Percentiles rank a stretch among this genome's conserved stretches.
Conservation (phyloP, 2,113 vertebrate species). For the Brachirus orientalis region DNA sequence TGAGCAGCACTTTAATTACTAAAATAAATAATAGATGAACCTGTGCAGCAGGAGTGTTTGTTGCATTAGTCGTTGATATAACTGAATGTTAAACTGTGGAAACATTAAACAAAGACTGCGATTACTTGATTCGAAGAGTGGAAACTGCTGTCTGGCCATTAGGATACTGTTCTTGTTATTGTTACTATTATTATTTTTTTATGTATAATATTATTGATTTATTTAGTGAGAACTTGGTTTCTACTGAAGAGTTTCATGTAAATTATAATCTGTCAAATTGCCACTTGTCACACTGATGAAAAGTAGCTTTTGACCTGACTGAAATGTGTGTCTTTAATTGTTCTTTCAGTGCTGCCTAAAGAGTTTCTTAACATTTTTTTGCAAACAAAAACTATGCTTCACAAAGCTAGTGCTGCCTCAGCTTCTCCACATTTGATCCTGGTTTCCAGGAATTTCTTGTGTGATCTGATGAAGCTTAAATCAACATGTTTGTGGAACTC, state of each 20-base stretch:
- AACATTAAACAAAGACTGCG: constrained; percentile 20
- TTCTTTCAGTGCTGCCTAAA: constrained; percentile 6
- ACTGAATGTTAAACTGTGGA: constrained; percentile 37
- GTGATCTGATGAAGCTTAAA: neutral
- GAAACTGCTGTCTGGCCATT: neutral
- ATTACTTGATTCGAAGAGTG: constrained; percentile 11
- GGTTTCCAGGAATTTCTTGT: neutral
- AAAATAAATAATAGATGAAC: constrained; percentile 65
- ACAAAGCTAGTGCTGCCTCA: neutral
- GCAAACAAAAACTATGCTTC: no score
- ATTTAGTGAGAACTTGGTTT: constrained; percentile 1
- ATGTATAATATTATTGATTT: neutral
- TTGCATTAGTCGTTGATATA: constrained; percentile 25
- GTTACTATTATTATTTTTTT: neutral
- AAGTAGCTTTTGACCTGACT: constrained; percentile 8
- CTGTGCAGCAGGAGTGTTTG: constrained; percentile 41
- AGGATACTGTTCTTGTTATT: neutral
- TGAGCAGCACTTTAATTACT: constrained; percentile 69
- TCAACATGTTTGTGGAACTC: neutral
- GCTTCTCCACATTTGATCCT: neutral
- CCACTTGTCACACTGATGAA: constrained; percentile 8
- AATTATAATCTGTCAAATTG: constrained; percentile 27
- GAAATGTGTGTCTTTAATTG: constrained; percentile 24
- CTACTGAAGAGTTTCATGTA: constrained; percentile 8
- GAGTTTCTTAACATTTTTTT: constrained; percentile 2